phyloP scores from a whole-genome alignment of 2,888 invertebrate species.

The Microctonus aethiopoides region DNA sequence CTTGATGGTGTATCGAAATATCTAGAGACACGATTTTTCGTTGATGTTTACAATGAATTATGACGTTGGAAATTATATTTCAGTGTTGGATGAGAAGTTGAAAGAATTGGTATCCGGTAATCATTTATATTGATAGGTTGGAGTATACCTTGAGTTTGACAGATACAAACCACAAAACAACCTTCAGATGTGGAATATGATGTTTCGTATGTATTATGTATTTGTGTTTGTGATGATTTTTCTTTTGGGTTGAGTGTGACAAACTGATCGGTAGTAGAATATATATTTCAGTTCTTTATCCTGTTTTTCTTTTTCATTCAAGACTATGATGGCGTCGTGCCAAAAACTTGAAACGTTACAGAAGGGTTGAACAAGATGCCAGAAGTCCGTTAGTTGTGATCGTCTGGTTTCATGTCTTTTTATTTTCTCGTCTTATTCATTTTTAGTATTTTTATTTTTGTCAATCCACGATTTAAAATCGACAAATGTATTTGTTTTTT shows the following conservation, averaged over 20 bases:
- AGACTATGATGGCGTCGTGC: not conserved
- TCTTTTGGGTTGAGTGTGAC: not conserved
- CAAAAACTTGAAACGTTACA: not conserved
- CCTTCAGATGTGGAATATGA: not conserved
- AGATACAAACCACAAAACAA: not conserved
- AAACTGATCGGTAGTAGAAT: not conserved
- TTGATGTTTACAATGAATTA: not conserved
- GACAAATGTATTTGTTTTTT: not conserved
- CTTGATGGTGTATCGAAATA: too few relatives aligned
- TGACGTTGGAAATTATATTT: not conserved
- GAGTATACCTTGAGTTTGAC: not conserved
- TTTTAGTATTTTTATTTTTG: not conserved
- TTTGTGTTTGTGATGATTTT: not conserved
- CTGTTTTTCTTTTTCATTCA: not conserved
- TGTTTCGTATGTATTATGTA: not conserved
- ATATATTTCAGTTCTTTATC: not conserved
- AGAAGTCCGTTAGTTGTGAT: not conserved
- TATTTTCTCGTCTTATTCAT: not conserved
- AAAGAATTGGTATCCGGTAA: not conserved
- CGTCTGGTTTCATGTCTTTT: not conserved
- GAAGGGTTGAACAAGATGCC: conserved; percentile 5
- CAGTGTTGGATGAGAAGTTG: not conserved
- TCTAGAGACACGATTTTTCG: not conserved
- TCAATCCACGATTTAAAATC: not conserved
- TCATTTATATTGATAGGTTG: not conserved